Percentiles rank a stretch among this genome's conserved stretches.
phyloP scores from a whole-genome alignment of 1,140 invertebrate genomes.

The Papilio polytes region DNA sequence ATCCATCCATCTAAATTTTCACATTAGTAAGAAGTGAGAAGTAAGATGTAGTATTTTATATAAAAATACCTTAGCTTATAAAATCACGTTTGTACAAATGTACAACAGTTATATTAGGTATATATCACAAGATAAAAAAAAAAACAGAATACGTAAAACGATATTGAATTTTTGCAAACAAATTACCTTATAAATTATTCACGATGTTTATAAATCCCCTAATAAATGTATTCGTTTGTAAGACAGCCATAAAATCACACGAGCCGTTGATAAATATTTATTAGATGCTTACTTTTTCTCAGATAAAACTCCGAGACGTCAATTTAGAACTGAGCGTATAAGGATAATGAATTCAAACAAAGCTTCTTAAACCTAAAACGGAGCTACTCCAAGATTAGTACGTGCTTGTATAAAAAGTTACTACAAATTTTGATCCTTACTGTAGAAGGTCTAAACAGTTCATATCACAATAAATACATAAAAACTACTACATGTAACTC shows the following conservation, averaged over 20 bases:
- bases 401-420: not conserved
- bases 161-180: conserved; percentile 21
- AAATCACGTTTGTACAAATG: too few relatives aligned
- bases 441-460: not conserved
- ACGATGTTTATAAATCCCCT: conserved; percentile 25
- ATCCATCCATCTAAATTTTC: too few relatives aligned
- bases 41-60: too few relatives aligned
- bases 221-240: conserved; percentile 36
- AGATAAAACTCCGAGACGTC: conserved; percentile 15
- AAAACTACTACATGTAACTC: too few relatives aligned
- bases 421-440: not conserved
- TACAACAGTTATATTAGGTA: too few relatives aligned
- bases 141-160: conserved; percentile 7
- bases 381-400: conserved; percentile 1
- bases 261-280: conserved; percentile 35
- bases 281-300: conserved; percentile 36
- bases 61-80: not conserved
- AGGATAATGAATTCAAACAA: conserved; percentile 37
- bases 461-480: not conserved
- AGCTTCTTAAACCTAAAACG: conserved; percentile 24
- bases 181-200: conserved; percentile 32
- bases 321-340: conserved; percentile 25
- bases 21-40: too few relatives aligned
- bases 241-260: conserved; percentile 34
- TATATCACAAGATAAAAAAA: not conserved